Evolutionary conservation across 30 jellyfish, hydroid and myxozoan genomes (phyloP).

Genomic region (Turritopsis dohrnii): DNA sequence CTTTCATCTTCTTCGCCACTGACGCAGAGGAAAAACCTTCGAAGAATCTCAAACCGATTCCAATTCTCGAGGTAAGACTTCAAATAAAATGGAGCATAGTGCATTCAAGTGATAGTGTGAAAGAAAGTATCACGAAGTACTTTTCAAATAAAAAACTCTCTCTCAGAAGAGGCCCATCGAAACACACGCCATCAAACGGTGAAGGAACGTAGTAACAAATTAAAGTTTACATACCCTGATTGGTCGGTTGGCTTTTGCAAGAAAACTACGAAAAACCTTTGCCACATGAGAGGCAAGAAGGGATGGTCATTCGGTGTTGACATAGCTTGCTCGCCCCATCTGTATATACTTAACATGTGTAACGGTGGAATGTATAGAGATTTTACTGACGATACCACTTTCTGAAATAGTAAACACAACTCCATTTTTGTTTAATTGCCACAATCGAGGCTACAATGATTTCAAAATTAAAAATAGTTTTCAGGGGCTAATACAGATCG

Average conservation of each 20-base stretch:
- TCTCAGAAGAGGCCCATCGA: too few relatives aligned
- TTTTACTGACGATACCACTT: conserved; percentile 37
- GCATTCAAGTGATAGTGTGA: background rate
- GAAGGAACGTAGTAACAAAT: background rate
- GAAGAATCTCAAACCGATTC: conserved; percentile 74
- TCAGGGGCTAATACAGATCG: too few relatives aligned
- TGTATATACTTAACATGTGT: conserved; percentile 52
- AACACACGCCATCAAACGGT: too few relatives aligned
- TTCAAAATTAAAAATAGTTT: too few relatives aligned
- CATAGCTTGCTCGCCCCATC: conserved; percentile 93
- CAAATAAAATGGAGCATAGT: background rate
- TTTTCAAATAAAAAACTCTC: too few relatives aligned
- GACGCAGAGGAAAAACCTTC: conserved; percentile 30
- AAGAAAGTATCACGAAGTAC: background rate
- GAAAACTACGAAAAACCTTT: conserved; percentile 57
- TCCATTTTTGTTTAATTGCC: background rate
- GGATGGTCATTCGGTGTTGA: conserved; percentile 73
- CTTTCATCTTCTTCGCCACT: conserved; percentile 55
- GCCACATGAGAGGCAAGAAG: conserved; percentile 80
- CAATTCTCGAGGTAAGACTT: conserved; percentile 66
- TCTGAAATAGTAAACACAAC: conserved; percentile 31
- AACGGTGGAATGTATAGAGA: conserved; percentile 62
- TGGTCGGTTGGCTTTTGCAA: conserved; percentile 58
- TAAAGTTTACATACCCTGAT: conserved; percentile 46
- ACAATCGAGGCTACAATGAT: background rate